These are phyloP conservation scores for Ciconia boyciana DNA, from an alignment of 2,113 vertebrate species.

Conservation along the genomic window DNA sequence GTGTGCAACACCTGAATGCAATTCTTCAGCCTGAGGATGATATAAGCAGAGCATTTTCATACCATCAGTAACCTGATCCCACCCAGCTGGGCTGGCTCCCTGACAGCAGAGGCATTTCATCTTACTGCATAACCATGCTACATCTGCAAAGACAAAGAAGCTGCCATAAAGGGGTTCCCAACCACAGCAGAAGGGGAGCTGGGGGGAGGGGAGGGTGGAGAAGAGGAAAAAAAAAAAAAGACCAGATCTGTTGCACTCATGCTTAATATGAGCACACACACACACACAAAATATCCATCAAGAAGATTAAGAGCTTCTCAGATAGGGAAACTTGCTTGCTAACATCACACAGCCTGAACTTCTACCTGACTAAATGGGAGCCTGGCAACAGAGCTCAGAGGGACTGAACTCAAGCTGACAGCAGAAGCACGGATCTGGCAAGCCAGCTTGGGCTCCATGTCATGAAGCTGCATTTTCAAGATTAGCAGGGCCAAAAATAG, in stretches of 20 bases:
- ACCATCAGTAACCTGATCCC: slow-evolving; percentile 55
- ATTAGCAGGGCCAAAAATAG: slow-evolving; percentile 44
- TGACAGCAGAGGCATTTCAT: slow-evolving; percentile 61
- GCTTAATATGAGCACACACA: not conserved
- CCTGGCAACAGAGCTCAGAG: not conserved
- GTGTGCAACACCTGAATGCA: slow-evolving; percentile 68
- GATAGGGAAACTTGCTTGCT: not conserved
- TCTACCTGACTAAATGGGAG: not conserved
- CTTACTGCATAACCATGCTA: slow-evolving; percentile 34
- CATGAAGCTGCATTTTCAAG: not conserved
- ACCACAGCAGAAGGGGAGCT: not conserved
- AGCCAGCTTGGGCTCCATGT: not conserved
- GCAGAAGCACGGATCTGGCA: not conserved
- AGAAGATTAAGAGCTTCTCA: not conserved
- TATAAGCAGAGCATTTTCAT: slow-evolving; percentile 33
- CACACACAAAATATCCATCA: not conserved
- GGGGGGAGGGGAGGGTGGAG: not conserved
- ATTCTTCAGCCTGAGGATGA: slow-evolving; percentile 63
- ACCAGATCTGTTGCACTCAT: not conserved
- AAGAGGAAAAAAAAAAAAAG: not conserved
- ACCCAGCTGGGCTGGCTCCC: slow-evolving; percentile 64
- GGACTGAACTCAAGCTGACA: not conserved
- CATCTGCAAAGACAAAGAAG: slow-evolving; percentile 59
- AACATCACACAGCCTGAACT: not conserved
- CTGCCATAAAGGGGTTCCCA: slow-evolving; percentile 15